These are phyloP conservation scores for Hartigia nigra DNA, from an alignment of 2,888 invertebrate genomes.

Conservation along the genomic window DNA sequence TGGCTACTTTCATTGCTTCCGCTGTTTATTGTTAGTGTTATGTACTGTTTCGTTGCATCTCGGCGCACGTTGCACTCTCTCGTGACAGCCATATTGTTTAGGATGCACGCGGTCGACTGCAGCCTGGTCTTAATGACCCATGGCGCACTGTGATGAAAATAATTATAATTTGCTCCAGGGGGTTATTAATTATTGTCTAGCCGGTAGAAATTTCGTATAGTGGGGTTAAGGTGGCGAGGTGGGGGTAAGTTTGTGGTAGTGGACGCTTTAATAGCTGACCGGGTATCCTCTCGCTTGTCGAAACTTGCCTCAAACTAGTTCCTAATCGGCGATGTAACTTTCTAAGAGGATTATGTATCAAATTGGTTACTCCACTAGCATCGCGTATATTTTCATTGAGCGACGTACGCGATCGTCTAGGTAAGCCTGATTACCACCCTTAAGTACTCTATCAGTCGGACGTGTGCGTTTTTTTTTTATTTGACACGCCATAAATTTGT, in stretches of 20 bases:
- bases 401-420: not conserved
- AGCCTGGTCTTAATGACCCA: not conserved
- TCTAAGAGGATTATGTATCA: not conserved
- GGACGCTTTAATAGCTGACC: not conserved
- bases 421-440: not conserved
- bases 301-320: not conserved
- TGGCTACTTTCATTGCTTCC: not conserved
- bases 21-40: not conserved
- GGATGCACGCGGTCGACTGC: not conserved
- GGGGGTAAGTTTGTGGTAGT: not conserved
- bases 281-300: not conserved
- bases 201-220: not conserved
- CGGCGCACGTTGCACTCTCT: not conserved
- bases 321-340: not conserved
- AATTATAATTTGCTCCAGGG: not conserved
- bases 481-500: not conserved
- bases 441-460: not conserved
- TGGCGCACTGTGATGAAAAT: not conserved
- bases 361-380: not conserved
- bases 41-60: not conserved
- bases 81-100: not conserved
- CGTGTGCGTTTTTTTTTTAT: not conserved
- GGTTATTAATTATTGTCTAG: not conserved
- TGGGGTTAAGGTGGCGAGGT: not conserved
- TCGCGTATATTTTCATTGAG: not conserved